These are phyloP conservation scores for Drosophila imparisetae DNA, from an alignment of 2,888 invertebrate genomes.

Conservation along the genomic window DNA sequence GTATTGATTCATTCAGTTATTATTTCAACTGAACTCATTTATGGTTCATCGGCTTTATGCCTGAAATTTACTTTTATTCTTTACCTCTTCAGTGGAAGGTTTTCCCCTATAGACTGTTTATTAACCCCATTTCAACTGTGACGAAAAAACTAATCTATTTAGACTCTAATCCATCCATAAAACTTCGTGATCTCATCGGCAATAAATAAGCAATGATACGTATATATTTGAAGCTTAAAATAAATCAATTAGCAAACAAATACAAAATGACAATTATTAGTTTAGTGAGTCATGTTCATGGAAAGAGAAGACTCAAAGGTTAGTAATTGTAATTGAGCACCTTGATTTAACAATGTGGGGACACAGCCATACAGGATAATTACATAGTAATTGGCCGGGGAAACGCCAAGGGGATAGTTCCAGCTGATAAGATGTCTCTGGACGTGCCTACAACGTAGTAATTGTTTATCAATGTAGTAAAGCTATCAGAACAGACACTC, in stretches of 20 bases:
- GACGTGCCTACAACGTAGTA: conserved; percentile 37
- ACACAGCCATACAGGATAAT: not conserved
- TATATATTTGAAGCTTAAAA: not conserved
- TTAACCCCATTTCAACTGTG: not conserved
- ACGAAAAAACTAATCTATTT: not conserved
- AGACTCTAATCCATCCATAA: not conserved
- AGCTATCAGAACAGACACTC: conserved; percentile 30
- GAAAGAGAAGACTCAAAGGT: not conserved
- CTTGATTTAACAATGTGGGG: conserved; percentile 1
- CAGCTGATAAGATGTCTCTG: conserved; percentile 47
- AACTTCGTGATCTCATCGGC: conserved; percentile 1
- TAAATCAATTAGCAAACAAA: conserved; percentile 9
- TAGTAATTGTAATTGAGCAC: not conserved
- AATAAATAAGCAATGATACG: not conserved
- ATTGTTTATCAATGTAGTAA: conserved; percentile 31
- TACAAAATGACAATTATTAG: not conserved
- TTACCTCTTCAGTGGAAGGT: not conserved
- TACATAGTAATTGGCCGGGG: conserved; percentile 10
- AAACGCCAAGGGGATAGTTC: conserved; percentile 13
- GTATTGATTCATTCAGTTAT: not conserved
- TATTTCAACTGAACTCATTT: not conserved
- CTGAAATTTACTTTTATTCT: not conserved
- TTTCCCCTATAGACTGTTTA: not conserved
- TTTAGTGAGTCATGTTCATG: conserved; percentile 17
- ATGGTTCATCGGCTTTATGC: not conserved